Base-by-base conservation (phyloP, 2,113 vertebrate species). In the Etheostoma cragini region DNA sequence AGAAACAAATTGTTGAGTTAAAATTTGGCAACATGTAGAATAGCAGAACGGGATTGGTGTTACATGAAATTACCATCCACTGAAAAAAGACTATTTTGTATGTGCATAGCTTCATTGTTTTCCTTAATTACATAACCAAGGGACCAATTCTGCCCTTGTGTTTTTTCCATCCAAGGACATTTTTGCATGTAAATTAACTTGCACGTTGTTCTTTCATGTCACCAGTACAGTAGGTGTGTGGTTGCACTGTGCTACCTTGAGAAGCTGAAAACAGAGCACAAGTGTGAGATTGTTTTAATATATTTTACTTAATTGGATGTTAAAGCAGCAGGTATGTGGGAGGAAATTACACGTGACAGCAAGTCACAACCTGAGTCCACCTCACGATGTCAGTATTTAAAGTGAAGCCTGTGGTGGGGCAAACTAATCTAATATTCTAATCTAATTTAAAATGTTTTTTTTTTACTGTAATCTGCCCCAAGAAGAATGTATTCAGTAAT, bases 101-200 rank as follows among this genome's bases (percentile, higher is more conserved):
- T 33, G n/a, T 73, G 77, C 54, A 45, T 57, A 66, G 85, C 57
- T 82, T 76, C 53, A 73, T 58, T 89, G 67, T 89, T 90, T 54
- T 78, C 58, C 8, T 57, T 81, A 81, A 70, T 52, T 81, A 46
- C 1, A 0, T 15, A 71, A 78, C 61, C 38, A 80, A 49, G 19
- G 26, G 42, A 77, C 33, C 26, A 69, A 53, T 77, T 77, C 1
- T 74, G 46, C 45, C 33, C 64, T 68, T 66, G 22, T 52, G 17
- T 45, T 46, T 56, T 76, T 57, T 42, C 56, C 26, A 61, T 33
- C 42, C 80, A 78, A 78, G 69, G 74, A 81, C 65, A 80, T 77
- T 74, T 82, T 56, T 56, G 33, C 54, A 30, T 80, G 56, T 78
- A 78, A 78, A 80, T 87, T 49, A 65, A 53, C 54, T 72, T 71